These are phyloP conservation scores for Macaria liturata DNA, from an alignment of 2,888 invertebrate genomes.

Conservation along the genomic window DNA sequence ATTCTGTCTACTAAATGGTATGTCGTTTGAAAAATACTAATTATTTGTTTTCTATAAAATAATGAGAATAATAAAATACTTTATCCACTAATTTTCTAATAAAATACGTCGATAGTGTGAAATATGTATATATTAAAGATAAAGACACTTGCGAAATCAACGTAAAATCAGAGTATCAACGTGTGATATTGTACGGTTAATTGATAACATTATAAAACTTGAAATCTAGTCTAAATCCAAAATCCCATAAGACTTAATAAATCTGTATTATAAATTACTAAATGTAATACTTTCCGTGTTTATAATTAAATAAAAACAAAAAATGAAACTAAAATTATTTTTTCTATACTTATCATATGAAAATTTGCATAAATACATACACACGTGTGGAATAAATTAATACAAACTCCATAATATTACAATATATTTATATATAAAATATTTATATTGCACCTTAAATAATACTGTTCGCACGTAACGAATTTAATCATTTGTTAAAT, in stretches of 20 bases:
- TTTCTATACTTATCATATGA: too few relatives aligned
- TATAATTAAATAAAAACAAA: neutral
- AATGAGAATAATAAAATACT: too few relatives aligned
- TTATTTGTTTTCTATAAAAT: too few relatives aligned
- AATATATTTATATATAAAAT: too few relatives aligned
- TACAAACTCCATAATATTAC: too few relatives aligned
- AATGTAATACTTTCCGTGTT: too few relatives aligned
- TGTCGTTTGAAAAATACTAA: too few relatives aligned
- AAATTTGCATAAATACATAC: too few relatives aligned
- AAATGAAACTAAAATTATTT: neutral
- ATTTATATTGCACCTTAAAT: slow-evolving; percentile 4
- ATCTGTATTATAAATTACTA: slow-evolving; percentile 1
- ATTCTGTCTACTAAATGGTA: too few relatives aligned
- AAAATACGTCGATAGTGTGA: too few relatives aligned
- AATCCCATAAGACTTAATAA: slow-evolving; percentile 21
- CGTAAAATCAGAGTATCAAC: slow-evolving; percentile 32
- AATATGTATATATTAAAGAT: neutral
- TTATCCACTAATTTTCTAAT: too few relatives aligned
- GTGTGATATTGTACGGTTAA: neutral
- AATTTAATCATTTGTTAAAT: slow-evolving; percentile 12
- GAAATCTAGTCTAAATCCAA: slow-evolving; percentile 22
- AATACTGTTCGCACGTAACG: slow-evolving; percentile 7
- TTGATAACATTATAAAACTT: slow-evolving; percentile 7
- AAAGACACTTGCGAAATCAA: neutral
- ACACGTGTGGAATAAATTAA: too few relatives aligned